phyloP scores from a whole-genome alignment of 1,140 invertebrate genomes.

The Micrasema minimum region DNA sequence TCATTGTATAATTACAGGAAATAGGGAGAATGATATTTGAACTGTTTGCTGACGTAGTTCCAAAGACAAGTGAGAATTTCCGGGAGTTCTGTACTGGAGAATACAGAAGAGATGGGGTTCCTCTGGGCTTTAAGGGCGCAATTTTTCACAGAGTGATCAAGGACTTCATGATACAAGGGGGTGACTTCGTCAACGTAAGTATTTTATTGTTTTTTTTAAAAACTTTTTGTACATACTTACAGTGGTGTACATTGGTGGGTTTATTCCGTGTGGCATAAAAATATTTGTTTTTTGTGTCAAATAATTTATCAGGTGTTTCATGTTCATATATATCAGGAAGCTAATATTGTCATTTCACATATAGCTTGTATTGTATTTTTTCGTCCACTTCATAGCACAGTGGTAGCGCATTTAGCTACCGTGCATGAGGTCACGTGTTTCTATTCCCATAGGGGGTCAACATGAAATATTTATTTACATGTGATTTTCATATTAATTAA shows the following conservation, averaged over 20 bases:
- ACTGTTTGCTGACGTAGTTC: constrained; percentile 95
- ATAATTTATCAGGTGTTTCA: too few relatives aligned
- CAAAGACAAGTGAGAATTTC: constrained; percentile 99
- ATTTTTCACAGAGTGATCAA: constrained; percentile 99
- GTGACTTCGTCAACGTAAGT: constrained; percentile 96
- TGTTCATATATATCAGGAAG: too few relatives aligned
- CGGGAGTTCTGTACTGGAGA: constrained; percentile 99
- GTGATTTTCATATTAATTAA: too few relatives aligned
- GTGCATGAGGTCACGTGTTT: too few relatives aligned
- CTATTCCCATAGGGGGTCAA: too few relatives aligned
- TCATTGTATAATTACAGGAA: constrained; percentile 71
- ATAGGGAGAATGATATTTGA: constrained; percentile 97
- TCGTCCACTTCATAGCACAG: too few relatives aligned
- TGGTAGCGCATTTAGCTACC: too few relatives aligned
- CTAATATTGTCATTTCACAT: too few relatives aligned
- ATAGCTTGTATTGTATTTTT: too few relatives aligned
- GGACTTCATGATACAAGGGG: constrained; percentile 99
- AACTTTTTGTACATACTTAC: constrained; percentile 57
- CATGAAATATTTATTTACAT: too few relatives aligned
- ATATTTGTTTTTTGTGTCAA: too few relatives aligned
- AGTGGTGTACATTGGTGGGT: not conserved
- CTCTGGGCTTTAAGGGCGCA: constrained; percentile 94
- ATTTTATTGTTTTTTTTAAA: constrained; percentile 28
- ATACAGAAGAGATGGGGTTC: constrained; percentile 89
- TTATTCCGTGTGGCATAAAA: too few relatives aligned